Evolutionary conservation across 2,888 invertebrate species (phyloP), one percentile per base, ranked within the genome.

Genomic region (Aleiodes testaceus): DNA sequence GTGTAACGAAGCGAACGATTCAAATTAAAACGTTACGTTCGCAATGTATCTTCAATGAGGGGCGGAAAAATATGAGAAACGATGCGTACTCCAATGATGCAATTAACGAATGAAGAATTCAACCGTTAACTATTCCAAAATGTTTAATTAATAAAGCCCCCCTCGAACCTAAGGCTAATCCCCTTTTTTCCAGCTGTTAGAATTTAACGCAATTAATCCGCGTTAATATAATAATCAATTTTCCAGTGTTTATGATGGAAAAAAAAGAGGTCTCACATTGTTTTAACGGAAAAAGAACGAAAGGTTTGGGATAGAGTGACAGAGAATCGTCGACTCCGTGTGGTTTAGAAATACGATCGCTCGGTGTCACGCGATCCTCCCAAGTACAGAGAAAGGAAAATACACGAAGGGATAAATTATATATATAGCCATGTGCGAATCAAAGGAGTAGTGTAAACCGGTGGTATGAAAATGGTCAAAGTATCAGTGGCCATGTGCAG

Each of bases 301-400:
- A 42, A 11, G 67, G 66, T 53, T 67, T 50, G 64, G 70, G 59
- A 70, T 76, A 74, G 70, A 74, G 66, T 76, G 75, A 76, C 75
- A 74, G 45, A 75, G 76, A 78, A 77, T 75, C 73, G 77, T 76
- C 75, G 74, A 75, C 76, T 74, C 73, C 68, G 74, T 77, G 74
- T 72, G 75, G 74, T 75, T 70, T 72, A 76, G 78, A 79, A 79
- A 79, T 77, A 74, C 70, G 78, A 79, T 79, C 77, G 75, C 66
- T 72, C 69, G 71, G 74, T 77, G 79, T 77, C 77, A 77, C 75
- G 79, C 75, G 76, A 79, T 72, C 72, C 75, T 66, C 67, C 63
- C 63, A 45, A 45, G 59, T 63, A 63, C 45, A 50, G 12, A 36
- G 20, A 44, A 16, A 36, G 12, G n/a, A 14, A 53, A n/a, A 26